These are phyloP conservation scores for Cardiocondyla obscurior DNA, from an alignment of 1,140 invertebrate species.

Conservation along the genomic window DNA sequence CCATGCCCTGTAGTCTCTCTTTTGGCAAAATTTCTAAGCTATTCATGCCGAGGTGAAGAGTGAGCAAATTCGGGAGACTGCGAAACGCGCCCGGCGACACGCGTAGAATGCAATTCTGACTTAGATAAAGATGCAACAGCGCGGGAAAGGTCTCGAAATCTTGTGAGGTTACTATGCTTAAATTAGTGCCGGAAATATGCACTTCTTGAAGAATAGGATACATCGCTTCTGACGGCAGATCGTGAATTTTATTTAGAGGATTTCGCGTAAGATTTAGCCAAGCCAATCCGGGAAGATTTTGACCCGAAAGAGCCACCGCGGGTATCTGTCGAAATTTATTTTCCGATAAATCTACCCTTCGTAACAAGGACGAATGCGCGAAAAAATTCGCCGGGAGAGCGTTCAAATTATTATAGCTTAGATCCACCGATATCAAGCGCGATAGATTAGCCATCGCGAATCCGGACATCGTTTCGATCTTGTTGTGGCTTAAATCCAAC, in stretches of 20 bases:
- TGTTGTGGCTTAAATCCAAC: slow-evolving; percentile 90
- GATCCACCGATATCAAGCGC: slow-evolving; percentile 88
- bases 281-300: slow-evolving; percentile 88
- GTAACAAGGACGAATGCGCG: slow-evolving; percentile 87
- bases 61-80: slow-evolving; percentile 89
- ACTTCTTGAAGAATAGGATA: slow-evolving; percentile 92
- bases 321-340: slow-evolving; percentile 94
- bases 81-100: slow-evolving; percentile 94
- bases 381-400: slow-evolving; percentile 93
- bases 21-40: slow-evolving; percentile 93
- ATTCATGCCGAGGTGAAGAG: slow-evolving; percentile 93
- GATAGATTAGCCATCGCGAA: slow-evolving; percentile 90
- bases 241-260: slow-evolving; percentile 89
- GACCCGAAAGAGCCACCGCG: slow-evolving; percentile 90
- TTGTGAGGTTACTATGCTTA: slow-evolving; percentile 93
- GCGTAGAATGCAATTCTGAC: slow-evolving; percentile 90
- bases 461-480: slow-evolving; percentile 90
- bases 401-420: slow-evolving; percentile 90
- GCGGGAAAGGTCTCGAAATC: slow-evolving; percentile 95
- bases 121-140: slow-evolving; percentile 89
- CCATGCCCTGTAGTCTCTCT: slow-evolving; percentile 92
- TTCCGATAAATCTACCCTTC: slow-evolving; percentile 90
- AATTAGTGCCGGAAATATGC: slow-evolving; percentile 91
- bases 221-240: slow-evolving; percentile 86
- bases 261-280: slow-evolving; percentile 93